Evolutionary conservation across 2,113 vertebrate genomes (phyloP).

Genomic region (Microcebus murinus): DNA sequence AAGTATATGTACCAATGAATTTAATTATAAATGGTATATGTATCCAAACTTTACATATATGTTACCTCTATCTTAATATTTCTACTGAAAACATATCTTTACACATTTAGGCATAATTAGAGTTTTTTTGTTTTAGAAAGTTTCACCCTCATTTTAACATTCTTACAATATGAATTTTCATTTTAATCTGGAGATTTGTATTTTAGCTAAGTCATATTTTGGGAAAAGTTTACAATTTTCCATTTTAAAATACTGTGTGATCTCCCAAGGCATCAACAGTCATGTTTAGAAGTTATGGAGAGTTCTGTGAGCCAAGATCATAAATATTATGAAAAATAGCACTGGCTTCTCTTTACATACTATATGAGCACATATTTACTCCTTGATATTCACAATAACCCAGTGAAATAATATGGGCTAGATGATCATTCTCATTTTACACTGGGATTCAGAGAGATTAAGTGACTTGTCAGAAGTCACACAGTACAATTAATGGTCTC

Average conservation of each 20-base stretch:
- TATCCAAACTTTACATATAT: not conserved
- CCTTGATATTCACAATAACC: not conserved
- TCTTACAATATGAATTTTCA: not conserved
- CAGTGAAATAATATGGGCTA: not conserved
- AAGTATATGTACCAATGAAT: not conserved
- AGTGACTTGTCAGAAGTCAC: not conserved
- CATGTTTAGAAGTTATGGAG: not conserved
- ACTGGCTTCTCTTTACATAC: not conserved
- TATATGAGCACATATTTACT: not conserved
- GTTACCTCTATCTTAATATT: not conserved
- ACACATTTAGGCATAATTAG: not conserved
- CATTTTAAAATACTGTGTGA: not conserved
- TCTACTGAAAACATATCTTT: not conserved
- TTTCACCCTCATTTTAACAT: not conserved
- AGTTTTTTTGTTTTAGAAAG: not conserved
- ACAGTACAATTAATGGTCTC: not conserved
- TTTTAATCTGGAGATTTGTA: slow-evolving; percentile 6
- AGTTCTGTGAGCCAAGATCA: not conserved
- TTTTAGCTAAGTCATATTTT: slow-evolving; percentile 7
- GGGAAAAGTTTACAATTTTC: slow-evolving; percentile 1
- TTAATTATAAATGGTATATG: not conserved
- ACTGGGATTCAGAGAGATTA: slow-evolving; percentile 26
- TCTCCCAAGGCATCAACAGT: not conserved
- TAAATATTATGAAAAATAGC: not conserved
- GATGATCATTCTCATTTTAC: not conserved